Conservation (phyloP, 2,888 invertebrate genomes). For the Theretra japonica region DNA sequence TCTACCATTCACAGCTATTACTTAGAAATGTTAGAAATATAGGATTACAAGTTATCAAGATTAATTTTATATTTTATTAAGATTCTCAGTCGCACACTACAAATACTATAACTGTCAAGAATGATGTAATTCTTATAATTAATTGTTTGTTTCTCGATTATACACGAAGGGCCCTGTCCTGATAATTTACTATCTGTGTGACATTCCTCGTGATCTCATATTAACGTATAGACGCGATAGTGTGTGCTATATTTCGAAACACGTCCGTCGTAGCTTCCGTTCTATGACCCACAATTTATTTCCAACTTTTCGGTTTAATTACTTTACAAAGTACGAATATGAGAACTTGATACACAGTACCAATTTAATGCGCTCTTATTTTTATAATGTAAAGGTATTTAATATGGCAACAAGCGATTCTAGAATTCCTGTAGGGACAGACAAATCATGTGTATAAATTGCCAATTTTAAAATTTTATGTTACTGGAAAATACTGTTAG, state of each 20-base stretch:
- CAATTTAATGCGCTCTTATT: not conserved
- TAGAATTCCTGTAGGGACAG: not conserved
- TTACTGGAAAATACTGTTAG: not conserved
- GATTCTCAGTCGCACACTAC: not conserved
- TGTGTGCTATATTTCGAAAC: constrained; percentile 77
- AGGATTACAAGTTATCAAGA: too few species aligned
- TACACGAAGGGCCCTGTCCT: constrained; percentile 44
- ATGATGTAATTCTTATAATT: not conserved
- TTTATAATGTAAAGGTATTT: not conserved
- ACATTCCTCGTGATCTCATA: constrained; percentile 59
- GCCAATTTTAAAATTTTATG: not conserved
- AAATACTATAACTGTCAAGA: too few species aligned
- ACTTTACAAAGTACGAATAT: not conserved
- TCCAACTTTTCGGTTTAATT: constrained; percentile 53
- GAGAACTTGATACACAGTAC: not conserved
- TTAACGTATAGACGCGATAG: constrained; percentile 66
- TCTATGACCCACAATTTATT: constrained; percentile 68
- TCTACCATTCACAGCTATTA: too few species aligned
- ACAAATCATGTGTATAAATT: not conserved
- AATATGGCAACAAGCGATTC: not conserved
- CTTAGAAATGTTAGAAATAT: too few species aligned
- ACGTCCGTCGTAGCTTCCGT: constrained; percentile 76
- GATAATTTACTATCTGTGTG: constrained; percentile 57
- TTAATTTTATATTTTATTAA: too few species aligned
- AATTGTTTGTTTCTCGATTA: constrained; percentile 27